These are phyloP conservation scores for Rhinopomastus cyanomelas DNA, from an alignment of 2,113 vertebrate genomes.

Conservation along the genomic window DNA sequence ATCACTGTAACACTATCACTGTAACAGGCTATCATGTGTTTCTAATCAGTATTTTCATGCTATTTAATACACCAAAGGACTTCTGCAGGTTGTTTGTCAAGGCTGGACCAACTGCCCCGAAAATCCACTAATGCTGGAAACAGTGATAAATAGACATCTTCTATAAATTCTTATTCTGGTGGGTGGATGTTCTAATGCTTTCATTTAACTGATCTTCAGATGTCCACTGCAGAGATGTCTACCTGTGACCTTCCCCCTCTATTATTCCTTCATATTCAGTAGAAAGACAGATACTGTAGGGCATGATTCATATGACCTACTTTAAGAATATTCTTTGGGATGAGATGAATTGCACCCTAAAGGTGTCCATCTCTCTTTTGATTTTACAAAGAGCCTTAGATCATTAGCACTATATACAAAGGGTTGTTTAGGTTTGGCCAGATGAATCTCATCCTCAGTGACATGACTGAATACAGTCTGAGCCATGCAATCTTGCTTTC, in stretches of 20 bases:
- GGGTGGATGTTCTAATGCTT: background rate
- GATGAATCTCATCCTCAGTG: constrained; percentile 15
- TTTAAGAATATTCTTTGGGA: background rate
- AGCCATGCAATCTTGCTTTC: background rate
- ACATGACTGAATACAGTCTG: constrained; percentile 18
- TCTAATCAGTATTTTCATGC: background rate
- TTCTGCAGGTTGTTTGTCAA: background rate
- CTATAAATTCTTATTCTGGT: background rate
- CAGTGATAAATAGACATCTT: background rate
- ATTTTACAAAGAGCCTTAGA: constrained; percentile 29
- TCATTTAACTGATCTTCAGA: constrained; percentile 3
- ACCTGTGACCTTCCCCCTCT: background rate
- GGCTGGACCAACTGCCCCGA: background rate
- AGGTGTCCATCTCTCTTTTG: constrained; percentile 33
- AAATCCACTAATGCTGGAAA: background rate
- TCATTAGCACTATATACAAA: background rate
- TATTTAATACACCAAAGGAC: background rate
- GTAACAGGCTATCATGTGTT: background rate
- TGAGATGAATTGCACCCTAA: constrained; percentile 28
- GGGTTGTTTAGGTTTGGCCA: constrained; percentile 7
- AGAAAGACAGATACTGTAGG: background rate
- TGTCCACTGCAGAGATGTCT: background rate
- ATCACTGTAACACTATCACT: background rate
- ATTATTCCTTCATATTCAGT: background rate
- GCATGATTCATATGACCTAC: constrained; percentile 34